These are phyloP conservation scores for Galaxias olidus DNA, from an alignment of 2,797 vertebrate species.

Conservation along the genomic window DNA sequence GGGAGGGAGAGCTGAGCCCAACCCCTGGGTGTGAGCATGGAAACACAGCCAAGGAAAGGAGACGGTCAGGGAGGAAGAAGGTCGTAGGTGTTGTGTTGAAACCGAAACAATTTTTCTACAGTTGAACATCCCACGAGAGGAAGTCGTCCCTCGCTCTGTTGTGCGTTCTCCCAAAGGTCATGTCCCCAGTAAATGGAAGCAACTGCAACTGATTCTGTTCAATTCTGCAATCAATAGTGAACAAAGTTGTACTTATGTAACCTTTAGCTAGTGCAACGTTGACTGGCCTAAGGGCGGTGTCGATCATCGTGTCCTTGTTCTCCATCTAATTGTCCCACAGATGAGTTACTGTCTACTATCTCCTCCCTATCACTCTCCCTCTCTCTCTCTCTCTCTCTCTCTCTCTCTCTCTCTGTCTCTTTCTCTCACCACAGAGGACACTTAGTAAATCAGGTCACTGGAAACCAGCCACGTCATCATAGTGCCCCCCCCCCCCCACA, in stretches of 20 bases:
- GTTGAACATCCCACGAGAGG: too few species aligned
- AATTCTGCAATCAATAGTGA: too few species aligned
- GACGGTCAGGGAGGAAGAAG: slow-evolving; percentile 2
- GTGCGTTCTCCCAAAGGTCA: too few species aligned
- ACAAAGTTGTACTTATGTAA: too few species aligned
- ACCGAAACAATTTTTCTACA: not conserved
- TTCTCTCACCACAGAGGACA: slow-evolving; percentile 12
- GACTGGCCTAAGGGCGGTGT: too few species aligned
- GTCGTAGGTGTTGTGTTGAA: not conserved
- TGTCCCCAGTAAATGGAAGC: too few species aligned
- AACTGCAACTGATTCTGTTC: too few species aligned
- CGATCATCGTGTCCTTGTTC: too few species aligned
- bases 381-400: slow-evolving; percentile 1
- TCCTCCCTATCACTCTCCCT: not conserved
- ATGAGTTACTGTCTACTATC: too few species aligned
- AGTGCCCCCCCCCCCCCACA: slow-evolving; percentile 6
- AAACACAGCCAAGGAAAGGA: not conserved
- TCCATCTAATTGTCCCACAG: too few species aligned
- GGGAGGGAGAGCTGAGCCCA: not conserved
- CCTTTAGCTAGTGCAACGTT: too few species aligned
- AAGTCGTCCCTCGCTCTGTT: too few species aligned
- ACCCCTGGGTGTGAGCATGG: slow-evolving; percentile 20
- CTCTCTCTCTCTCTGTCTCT: not conserved
- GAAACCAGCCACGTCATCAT: slow-evolving; percentile 34
- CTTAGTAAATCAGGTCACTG: slow-evolving; percentile 45